Evolutionary conservation across 2,888 invertebrate genomes (phyloP).

Genomic region (Aphodius granarius): DNA sequence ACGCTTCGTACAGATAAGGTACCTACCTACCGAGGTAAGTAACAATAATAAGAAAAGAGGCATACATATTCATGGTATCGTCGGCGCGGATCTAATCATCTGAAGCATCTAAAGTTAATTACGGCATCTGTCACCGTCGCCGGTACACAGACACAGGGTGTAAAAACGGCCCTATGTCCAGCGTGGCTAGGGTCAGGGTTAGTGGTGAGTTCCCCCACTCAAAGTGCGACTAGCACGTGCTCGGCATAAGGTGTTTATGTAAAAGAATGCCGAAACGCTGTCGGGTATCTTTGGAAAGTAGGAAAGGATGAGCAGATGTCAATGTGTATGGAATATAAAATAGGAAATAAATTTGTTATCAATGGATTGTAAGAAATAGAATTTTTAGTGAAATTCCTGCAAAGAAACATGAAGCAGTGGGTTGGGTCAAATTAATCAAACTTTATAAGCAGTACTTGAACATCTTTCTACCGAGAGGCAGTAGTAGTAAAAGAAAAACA

Average conservation of each 20-base stretch:
- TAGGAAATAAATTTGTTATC: not conserved
- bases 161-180: slow-evolving; percentile 31
- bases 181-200: slow-evolving; percentile 34
- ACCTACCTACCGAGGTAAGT: slow-evolving; percentile 4
- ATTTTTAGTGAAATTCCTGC: too few relatives aligned
- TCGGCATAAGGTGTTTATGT: slow-evolving; percentile 48
- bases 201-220: slow-evolving; percentile 33
- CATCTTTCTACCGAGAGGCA: too few relatives aligned
- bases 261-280: slow-evolving; percentile 46
- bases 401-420: too few relatives aligned
- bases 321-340: slow-evolving; percentile 1
- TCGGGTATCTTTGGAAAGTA: slow-evolving; percentile 40
- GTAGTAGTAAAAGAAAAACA: too few relatives aligned
- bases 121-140: slow-evolving; percentile 49
- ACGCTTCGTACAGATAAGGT: not conserved
- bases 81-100: slow-evolving; percentile 43
- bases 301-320: not conserved
- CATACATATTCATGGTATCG: slow-evolving; percentile 47
- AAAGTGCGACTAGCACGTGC: slow-evolving; percentile 42
- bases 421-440: too few relatives aligned
- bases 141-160: slow-evolving; percentile 25
- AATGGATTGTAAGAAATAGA: not conserved
- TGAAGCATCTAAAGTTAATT: slow-evolving; percentile 46
- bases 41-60: not conserved
- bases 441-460: too few relatives aligned